Evolutionary conservation across 2,888 invertebrate genomes (phyloP), one percentile per base, ranked within the genome.

Genomic region (Eristalinus sepulchralis): DNA sequence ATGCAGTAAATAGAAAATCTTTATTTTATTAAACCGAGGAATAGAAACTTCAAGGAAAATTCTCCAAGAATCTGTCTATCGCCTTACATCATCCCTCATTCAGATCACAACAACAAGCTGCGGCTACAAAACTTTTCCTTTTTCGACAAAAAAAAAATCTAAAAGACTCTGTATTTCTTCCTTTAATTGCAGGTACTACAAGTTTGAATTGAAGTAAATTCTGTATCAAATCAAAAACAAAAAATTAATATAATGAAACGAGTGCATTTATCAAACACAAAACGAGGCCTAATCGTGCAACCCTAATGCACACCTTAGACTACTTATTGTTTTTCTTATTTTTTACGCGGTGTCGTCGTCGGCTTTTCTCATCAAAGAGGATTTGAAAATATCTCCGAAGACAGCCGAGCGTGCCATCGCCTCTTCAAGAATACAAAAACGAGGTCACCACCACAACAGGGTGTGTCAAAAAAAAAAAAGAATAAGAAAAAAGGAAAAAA

Each of bases 181-280:
- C 82, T 85, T 82, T 85, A 82, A 78, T 85, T 85, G 33, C 85
- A 85, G 85, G 82, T 85, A 81, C 85, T 82, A 78, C 81, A 82
- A 73, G 63, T 53, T 72, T 81, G 72, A 85, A 78, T 77, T 85
- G 33, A 81, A 77, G 80, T 85, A 81, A 81, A 27, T 27, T 27
- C 53, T 72, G 66, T 75, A 60, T 60, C 10, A 73, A 72, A 59
- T 11, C 55, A 55, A 22, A 22, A 62, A 70, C 20, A 70, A 75
- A n/a, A n/a, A n/a, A n/a, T 66, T 33, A 78, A 67, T 76, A 71
- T 20, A 59, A 85, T 85, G 76, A 85, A 77, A 70, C 80, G 63
- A 77, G 68, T 73, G 77, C 77, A 82, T 77, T 77, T 81, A 78
- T 78, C 77, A 80, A 80, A 68, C 63, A 70, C 31, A 76, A 84